Percentiles rank a stretch among this genome's conserved stretches.
Evolutionary conservation across 2,888 invertebrate genomes (phyloP).

Genomic region (Hypena proboscidalis): DNA sequence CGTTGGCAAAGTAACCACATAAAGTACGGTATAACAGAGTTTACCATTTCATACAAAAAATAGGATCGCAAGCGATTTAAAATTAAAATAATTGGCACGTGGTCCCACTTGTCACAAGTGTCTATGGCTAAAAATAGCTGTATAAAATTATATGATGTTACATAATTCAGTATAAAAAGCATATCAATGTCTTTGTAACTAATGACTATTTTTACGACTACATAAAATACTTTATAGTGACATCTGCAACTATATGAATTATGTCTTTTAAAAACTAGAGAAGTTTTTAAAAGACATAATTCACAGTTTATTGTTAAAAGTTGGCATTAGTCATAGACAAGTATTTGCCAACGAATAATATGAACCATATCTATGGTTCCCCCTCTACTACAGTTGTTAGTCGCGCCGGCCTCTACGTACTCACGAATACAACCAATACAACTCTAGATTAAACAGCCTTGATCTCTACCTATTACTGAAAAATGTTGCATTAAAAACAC

Average conservation of each 20-base stretch:
- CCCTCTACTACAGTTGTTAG: constrained; percentile 13
- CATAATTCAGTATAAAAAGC: no score
- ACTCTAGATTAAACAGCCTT: constrained; percentile 62
- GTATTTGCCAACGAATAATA: constrained; percentile 22
- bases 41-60: constrained; percentile 10
- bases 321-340: constrained; percentile 16
- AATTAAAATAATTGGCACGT: constrained; percentile 11
- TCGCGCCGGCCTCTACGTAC: constrained; percentile 42
- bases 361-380: constrained; percentile 22
- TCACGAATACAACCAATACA: constrained; percentile 35
- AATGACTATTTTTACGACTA: no score
- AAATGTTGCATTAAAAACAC: constrained; percentile 80
- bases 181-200: no score
- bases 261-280: no score
- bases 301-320: constrained; percentile 7
- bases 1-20: constrained; percentile 9
- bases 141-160: constrained; percentile 6
- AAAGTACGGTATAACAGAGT: no score
- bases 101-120: constrained; percentile 6
- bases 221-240: constrained; percentile 10
- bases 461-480: constrained; percentile 83
- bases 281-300: not conserved
- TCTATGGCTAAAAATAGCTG: constrained; percentile 9
- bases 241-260: constrained; percentile 8
- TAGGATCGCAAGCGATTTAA: constrained; percentile 1